phyloP scores from a whole-genome alignment of 2,113 vertebrate genomes.

The Strix uralensis region DNA sequence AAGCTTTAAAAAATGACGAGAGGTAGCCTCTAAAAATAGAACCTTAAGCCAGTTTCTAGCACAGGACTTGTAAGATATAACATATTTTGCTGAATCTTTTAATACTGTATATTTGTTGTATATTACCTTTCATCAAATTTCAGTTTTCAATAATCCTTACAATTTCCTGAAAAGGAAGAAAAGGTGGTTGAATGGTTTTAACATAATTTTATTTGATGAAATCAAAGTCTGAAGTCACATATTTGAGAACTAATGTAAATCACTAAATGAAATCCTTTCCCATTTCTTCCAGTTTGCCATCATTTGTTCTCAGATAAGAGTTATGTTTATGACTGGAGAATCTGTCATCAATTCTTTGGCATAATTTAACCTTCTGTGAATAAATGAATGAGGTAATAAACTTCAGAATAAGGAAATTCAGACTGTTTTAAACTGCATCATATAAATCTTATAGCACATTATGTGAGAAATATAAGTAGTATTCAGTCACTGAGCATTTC shows the following conservation, averaged over 20 bases:
- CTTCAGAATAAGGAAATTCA: background rate
- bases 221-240: background rate
- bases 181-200: background rate
- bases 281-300: background rate
- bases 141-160: background rate
- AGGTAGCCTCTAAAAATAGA: background rate
- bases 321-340: background rate
- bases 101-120: background rate
- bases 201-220: background rate
- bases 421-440: background rate
- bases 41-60: background rate
- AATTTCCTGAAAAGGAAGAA: constrained; percentile 11
- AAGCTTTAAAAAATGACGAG: background rate
- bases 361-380: background rate
- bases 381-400: constrained; percentile 4
- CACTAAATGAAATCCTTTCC: background rate
- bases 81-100: background rate
- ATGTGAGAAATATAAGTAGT: background rate
- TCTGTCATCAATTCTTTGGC: background rate
- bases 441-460: background rate
- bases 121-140: background rate
- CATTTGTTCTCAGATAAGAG: constrained; percentile 2
- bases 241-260: background rate
- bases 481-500: background rate
- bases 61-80: background rate